These are phyloP conservation scores for Mesaphorura yosii DNA, from an alignment of 1,140 invertebrate species.

Conservation along the genomic window DNA sequence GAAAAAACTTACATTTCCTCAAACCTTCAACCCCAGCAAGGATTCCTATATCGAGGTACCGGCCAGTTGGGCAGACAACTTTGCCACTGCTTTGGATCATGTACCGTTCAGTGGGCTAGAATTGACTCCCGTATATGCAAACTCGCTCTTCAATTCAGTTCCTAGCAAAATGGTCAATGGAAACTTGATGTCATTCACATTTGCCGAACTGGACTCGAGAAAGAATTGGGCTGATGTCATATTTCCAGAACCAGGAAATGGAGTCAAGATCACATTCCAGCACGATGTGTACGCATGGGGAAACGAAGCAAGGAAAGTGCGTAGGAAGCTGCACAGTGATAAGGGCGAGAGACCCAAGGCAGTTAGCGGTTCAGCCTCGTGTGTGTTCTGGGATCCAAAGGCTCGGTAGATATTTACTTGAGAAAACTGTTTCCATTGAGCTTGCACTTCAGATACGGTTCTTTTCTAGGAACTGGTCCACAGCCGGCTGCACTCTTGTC, in stretches of 20 bases:
- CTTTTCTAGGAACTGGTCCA: background rate
- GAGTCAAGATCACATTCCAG: conserved; percentile 1
- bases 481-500: conserved; percentile 40
- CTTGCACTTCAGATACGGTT: background rate
- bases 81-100: background rate
- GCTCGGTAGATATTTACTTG: background rate
- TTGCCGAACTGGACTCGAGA: background rate
- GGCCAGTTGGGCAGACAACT: background rate
- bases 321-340: conserved; percentile 13
- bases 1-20: background rate
- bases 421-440: background rate
- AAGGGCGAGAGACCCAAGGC: conserved; percentile 23
- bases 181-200: background rate
- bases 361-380: conserved; percentile 18
- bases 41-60: background rate
- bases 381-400: conserved; percentile 22
- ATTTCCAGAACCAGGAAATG: background rate
- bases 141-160: background rate
- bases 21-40: background rate
- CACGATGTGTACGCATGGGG: conserved; percentile 11
- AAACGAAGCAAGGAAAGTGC: background rate
- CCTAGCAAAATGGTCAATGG: background rate
- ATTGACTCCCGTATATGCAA: background rate
- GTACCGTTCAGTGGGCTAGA: background rate
- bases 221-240: background rate